Evolutionary conservation across 2,888 invertebrate species (phyloP), one percentile per base, ranked within the genome.

Genomic region (Pocota personata): DNA sequence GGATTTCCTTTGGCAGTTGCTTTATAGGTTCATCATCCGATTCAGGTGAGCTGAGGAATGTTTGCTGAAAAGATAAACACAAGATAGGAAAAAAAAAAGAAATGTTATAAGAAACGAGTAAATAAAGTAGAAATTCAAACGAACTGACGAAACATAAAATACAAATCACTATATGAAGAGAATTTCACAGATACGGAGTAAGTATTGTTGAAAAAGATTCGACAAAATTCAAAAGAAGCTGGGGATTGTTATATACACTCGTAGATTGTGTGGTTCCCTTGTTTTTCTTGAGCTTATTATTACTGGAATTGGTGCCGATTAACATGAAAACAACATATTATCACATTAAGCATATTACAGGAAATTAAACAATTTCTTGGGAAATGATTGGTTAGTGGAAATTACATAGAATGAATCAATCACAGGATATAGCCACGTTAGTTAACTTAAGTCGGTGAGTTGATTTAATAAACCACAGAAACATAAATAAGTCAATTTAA

Each of bases 1-100:
- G 94, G 89, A 99, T 94, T 94, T 99, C 99, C 93, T 99, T 98
- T 71, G 99, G 99, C 92, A 99, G 95, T 93, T 98, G 98, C 90
- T 92, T 92, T 89, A 92, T 92, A 89, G 91, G 92, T 91, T 92
- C 92, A 90, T 92, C 92, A 89, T 92, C 92, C 88, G 91, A 89
- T 89, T 92, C 92, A 88, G 90, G 90, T 88, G 91, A 89, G 89
- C 90, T 91, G 89, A 92, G 92, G 91, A 92, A 92, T 92, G 92
- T 91, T 91, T 92, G 92, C 92, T 92, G 89, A 10, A 90, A 88
- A 79, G 66, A 82, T 84, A 84, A 75, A 84, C 48, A 71, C 7
- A 75, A n/a, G n/a, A n/a, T n/a, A n/a, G n/a, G n/a, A n/a, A 76
- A n/a, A 7, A 32, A 21, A 43, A 75, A 50, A 32, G 19, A 64